Evolutionary conservation across 2,888 invertebrate species (phyloP).

Genomic region (Drosophila mimica): DNA sequence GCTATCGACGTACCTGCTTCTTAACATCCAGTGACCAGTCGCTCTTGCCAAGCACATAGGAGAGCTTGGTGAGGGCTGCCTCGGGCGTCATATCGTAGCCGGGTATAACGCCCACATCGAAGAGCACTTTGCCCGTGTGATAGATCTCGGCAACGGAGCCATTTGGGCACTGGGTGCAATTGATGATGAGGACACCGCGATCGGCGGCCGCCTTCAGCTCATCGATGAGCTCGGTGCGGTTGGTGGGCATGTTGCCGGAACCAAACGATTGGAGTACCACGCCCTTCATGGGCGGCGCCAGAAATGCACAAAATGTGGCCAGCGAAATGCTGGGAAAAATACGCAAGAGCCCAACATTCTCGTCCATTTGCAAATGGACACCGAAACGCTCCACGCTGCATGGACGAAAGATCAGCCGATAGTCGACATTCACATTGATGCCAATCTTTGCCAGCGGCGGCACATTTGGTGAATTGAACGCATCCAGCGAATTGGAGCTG

Average conservation of each 20-base stretch:
- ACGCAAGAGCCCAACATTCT: slow-evolving; percentile 93
- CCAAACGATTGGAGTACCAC: slow-evolving; percentile 97
- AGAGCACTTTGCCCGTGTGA: slow-evolving; percentile 91
- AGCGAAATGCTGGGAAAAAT: slow-evolving; percentile 96
- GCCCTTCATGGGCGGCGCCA: slow-evolving; percentile 91
- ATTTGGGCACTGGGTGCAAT: slow-evolving; percentile 95
- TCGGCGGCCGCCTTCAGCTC: slow-evolving; percentile 90
- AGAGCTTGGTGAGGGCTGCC: slow-evolving; percentile 95
- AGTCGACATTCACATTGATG: slow-evolving; percentile 88
- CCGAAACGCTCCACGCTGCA: slow-evolving; percentile 88
- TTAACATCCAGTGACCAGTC: slow-evolving; percentile 89
- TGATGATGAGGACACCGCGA: slow-evolving; percentile 94
- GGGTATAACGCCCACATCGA: slow-evolving; percentile 81
- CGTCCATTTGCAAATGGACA: slow-evolving; percentile 90
- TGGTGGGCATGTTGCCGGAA: slow-evolving; percentile 95
- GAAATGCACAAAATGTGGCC: slow-evolving; percentile 90
- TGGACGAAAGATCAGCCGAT: slow-evolving; percentile 87
- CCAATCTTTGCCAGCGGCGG: slow-evolving; percentile 93
- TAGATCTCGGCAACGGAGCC: slow-evolving; percentile 93
- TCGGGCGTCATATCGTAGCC: slow-evolving; percentile 90
- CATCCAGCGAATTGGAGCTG: slow-evolving; percentile 83
- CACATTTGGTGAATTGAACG: slow-evolving; percentile 90
- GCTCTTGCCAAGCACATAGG: slow-evolving; percentile 93
- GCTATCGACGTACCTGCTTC: slow-evolving; percentile 86
- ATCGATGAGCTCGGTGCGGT: slow-evolving; percentile 91